phyloP scores from a whole-genome alignment of 2,797 vertebrate species.

The Leuciscus waleckii region DNA sequence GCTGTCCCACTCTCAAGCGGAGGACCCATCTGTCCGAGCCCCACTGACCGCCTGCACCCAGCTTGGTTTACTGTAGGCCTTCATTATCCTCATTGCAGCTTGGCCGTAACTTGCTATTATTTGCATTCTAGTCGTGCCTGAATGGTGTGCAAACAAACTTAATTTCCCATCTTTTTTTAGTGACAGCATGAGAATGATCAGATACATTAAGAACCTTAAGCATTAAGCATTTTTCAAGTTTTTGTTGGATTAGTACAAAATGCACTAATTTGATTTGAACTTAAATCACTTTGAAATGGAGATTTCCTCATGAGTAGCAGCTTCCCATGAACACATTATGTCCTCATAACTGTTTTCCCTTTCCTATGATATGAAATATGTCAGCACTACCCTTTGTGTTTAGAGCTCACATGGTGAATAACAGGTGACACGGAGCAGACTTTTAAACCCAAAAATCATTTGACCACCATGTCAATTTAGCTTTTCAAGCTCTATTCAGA shows the following conservation, averaged over 20 bases:
- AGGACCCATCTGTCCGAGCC: slow-evolving; percentile 67
- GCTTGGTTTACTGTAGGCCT: slow-evolving; percentile 50
- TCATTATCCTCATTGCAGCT: slow-evolving; percentile 46
- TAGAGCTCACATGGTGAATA: slow-evolving; percentile 45
- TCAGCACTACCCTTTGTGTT: slow-evolving; percentile 5
- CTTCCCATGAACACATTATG: background rate
- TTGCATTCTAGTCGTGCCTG: background rate
- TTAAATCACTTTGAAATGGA: background rate
- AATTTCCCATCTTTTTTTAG: background rate
- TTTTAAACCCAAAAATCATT: slow-evolving; percentile 41
- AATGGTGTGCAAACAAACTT: background rate
- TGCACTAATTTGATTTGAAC: background rate
- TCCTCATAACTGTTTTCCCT: background rate
- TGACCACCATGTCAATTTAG: slow-evolving; percentile 47
- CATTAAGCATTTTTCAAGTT: too few relatives aligned
- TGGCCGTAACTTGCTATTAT: slow-evolving; percentile 26
- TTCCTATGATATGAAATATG: background rate
- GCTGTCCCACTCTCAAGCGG: slow-evolving; percentile 67
- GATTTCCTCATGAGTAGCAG: background rate
- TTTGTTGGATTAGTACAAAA: background rate
- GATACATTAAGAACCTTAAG: background rate
- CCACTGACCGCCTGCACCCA: slow-evolving; percentile 51
- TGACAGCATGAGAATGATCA: background rate
- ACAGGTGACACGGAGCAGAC: slow-evolving; percentile 54
- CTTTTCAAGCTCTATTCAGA: slow-evolving; percentile 35